These are phyloP conservation scores for Uria aalge DNA, from an alignment of 2,113 vertebrate genomes.

Conservation along the genomic window DNA sequence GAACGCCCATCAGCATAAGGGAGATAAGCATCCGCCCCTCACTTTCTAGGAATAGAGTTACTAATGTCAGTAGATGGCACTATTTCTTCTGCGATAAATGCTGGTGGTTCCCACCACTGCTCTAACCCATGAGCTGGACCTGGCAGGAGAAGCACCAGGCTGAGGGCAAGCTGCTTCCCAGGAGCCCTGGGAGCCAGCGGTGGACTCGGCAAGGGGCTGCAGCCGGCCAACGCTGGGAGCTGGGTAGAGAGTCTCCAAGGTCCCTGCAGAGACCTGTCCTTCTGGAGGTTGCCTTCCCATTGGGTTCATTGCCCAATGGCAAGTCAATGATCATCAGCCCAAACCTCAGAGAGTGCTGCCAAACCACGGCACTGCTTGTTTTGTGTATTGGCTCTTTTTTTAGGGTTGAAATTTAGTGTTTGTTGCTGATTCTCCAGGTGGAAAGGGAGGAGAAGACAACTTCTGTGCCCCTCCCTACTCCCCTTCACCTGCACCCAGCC, in stretches of 20 bases:
- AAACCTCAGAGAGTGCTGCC: not conserved
- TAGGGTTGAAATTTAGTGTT: not conserved
- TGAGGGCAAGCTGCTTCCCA: not conserved
- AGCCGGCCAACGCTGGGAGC: rapidly evolving
- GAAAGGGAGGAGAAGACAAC: not conserved
- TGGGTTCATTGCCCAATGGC: rapidly evolving
- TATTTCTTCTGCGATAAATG: slow-evolving; percentile 29
- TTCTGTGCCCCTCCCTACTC: not conserved
- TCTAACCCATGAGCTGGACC: not conserved
- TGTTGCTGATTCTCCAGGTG: not conserved
- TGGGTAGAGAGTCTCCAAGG: not conserved
- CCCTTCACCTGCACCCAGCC: not conserved
- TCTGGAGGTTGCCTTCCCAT: not conserved
- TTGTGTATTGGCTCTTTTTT: not conserved
- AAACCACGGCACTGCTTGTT: not conserved
- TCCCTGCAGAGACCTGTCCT: not conserved
- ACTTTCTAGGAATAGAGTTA: slow-evolving; percentile 14
- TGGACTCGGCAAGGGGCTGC: rapidly evolving
- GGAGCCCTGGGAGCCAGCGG: not conserved
- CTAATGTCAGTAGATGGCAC: slow-evolving; percentile 60
- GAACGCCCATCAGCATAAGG: rapidly evolving
- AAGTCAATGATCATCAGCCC: not conserved
- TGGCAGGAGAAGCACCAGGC: not conserved
- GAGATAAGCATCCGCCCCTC: not conserved
- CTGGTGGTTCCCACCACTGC: not conserved